phyloP scores from a whole-genome alignment of 2,888 invertebrate species.

The Leucophenga montana region DNA sequence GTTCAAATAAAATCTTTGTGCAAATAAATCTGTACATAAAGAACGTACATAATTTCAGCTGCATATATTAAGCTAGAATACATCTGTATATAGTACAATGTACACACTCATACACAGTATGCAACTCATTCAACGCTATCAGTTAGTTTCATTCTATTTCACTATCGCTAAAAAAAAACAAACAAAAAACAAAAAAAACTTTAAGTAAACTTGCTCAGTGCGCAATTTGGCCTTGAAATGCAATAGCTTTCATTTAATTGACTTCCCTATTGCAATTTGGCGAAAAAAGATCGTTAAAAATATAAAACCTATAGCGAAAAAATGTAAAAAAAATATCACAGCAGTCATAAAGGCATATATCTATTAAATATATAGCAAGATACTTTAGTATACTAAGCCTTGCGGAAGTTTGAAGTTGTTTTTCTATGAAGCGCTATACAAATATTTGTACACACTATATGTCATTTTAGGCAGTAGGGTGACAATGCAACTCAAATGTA shows the following conservation, averaged over 20 bases:
- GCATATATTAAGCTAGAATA: no score
- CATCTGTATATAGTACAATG: no score
- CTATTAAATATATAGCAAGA: not conserved
- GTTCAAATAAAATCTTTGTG: no score
- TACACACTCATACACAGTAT: no score
- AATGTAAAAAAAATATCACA: not conserved
- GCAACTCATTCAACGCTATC: not conserved
- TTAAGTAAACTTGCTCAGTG: no score
- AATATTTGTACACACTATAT: no score
- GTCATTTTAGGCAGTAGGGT: no score
- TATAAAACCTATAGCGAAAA: not conserved
- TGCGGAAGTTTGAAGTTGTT: not conserved
- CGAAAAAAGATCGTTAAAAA: not conserved
- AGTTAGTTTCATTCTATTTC: not conserved
- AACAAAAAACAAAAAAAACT: no score
- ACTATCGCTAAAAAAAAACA: not conserved
- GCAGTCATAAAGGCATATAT: not conserved
- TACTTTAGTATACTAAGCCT: not conserved
- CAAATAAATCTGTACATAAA: no score
- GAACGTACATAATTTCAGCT: no score
- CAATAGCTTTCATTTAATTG: conserved; percentile 38
- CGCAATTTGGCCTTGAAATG: conserved; percentile 21
- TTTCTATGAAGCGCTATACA: no score
- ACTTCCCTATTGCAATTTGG: conserved; percentile 62
- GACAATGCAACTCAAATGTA: no score